A percentile compares a stretch with the other conserved stretches of the same genome.
phyloP scores from a whole-genome alignment of 2,888 invertebrate genomes.

The Cantharis lateralis region DNA sequence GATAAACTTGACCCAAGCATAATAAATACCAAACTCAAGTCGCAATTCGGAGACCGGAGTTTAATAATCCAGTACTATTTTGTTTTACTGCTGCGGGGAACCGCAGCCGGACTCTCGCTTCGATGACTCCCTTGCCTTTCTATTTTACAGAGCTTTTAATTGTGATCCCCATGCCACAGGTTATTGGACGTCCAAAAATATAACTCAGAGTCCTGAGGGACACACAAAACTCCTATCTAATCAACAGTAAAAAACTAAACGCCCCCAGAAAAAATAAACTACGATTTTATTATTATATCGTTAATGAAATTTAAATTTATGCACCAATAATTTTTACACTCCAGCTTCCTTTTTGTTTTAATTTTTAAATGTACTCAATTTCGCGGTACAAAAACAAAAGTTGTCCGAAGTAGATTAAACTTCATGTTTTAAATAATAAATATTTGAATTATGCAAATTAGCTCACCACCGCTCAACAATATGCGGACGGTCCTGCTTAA shows the following conservation, averaged over 20 bases:
- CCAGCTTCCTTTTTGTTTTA: constrained; percentile 17
- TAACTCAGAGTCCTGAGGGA: constrained; percentile 19
- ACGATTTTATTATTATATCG: constrained; percentile 10
- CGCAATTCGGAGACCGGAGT: constrained; percentile 9
- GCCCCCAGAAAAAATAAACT: constrained; percentile 13
- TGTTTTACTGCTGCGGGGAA: constrained; percentile 26
- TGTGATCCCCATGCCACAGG: constrained; percentile 23
- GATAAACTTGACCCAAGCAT: constrained; percentile 1
- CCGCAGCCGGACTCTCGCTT: constrained; percentile 25
- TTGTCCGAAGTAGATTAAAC: neutral
- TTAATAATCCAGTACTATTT: constrained; percentile 29
- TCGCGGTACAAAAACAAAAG: neutral
- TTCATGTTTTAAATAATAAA: neutral
- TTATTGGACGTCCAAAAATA: constrained; percentile 25
- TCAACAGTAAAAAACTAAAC: constrained; percentile 14
- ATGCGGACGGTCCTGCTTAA: neutral
- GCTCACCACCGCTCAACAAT: neutral
- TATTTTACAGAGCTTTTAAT: constrained; percentile 28
- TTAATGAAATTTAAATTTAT: constrained; percentile 28
- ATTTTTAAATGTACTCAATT: constrained; percentile 27
- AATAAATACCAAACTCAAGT: constrained; percentile 3
- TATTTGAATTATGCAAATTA: constrained; percentile 4
- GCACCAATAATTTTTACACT: constrained; percentile 14
- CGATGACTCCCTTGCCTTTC: constrained; percentile 19
- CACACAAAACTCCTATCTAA: constrained; percentile 7